Conservation (phyloP, 2,888 invertebrate genomes). For the Rhagium mordax region DNA sequence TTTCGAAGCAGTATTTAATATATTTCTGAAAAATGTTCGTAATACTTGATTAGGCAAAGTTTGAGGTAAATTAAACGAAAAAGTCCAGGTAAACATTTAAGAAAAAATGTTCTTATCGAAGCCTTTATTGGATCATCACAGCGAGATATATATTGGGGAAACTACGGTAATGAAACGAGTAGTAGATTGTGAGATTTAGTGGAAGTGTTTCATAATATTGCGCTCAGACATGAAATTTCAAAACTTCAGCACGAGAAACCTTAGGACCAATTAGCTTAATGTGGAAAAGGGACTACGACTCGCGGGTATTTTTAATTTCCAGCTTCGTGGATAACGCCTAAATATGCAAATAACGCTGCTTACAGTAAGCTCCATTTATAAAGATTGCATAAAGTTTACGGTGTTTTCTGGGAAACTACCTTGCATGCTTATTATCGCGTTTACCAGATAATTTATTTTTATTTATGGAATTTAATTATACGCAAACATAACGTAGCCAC, state of each 20-base stretch:
- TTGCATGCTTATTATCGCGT: slow-evolving; percentile 67
- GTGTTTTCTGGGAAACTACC: slow-evolving; percentile 61
- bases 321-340: slow-evolving; percentile 55
- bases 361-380: slow-evolving; percentile 45
- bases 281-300: slow-evolving; percentile 44
- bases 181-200: neutral
- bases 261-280: slow-evolving; percentile 58
- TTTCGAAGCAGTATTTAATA: no score
- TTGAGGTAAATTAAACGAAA: no score
- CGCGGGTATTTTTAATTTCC: slow-evolving; percentile 59
- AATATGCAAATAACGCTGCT: slow-evolving; percentile 56
- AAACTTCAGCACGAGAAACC: slow-evolving; percentile 56
- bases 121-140: neutral
- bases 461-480: slow-evolving; percentile 66
- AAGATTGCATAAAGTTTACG: slow-evolving; percentile 57
- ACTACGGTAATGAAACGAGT: neutral
- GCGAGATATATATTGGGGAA: neutral
- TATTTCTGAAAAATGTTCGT: no score
- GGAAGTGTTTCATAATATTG: neutral
- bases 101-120: no score
- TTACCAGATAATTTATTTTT: slow-evolving; percentile 63
- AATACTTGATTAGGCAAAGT: no score
- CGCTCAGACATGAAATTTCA: slow-evolving; percentile 56
- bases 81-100: no score
- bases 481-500: slow-evolving; percentile 44